Evolutionary conservation across 2,888 invertebrate genomes (phyloP).

Genomic region (Trachelus troglodyta): DNA sequence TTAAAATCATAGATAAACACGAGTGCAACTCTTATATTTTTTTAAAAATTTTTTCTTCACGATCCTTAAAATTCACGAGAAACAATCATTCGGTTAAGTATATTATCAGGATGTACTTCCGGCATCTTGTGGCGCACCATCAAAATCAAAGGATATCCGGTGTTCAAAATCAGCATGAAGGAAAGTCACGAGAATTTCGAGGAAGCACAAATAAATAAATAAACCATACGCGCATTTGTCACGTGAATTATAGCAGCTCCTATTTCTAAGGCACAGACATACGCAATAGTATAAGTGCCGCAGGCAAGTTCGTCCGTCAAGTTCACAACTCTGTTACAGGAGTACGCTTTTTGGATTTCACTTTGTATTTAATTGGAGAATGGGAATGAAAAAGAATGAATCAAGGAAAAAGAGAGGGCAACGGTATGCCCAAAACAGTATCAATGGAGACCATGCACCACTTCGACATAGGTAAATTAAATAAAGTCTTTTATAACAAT

Average conservation of each 20-base stretch:
- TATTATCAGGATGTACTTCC: not conserved
- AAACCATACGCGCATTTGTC: not conserved
- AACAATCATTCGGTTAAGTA: not conserved
- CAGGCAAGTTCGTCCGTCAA: conserved; percentile 14
- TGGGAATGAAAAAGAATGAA: not conserved
- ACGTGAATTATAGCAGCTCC: conserved; percentile 7
- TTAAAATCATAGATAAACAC: not conserved
- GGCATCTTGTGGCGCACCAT: not conserved
- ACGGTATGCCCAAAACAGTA: conserved; percentile 6
- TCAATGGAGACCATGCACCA: conserved; percentile 17
- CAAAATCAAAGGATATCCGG: not conserved
- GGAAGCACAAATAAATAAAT: not conserved
- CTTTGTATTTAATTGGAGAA: not conserved
- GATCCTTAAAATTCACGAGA: not conserved
- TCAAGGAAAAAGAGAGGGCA: not conserved
- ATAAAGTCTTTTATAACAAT: not conserved
- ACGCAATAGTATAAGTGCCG: conserved; percentile 28
- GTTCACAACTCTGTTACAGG: not conserved
- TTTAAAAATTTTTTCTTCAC: not conserved
- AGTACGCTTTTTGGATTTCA: not conserved
- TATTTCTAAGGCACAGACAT: conserved; percentile 39
- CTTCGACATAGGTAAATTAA: conserved; percentile 6
- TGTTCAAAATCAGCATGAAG: not conserved
- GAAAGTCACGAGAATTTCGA: not conserved
- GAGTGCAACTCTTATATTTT: not conserved